Conservation (phyloP, 2,888 invertebrate species). For the Slavum lentiscoides region DNA sequence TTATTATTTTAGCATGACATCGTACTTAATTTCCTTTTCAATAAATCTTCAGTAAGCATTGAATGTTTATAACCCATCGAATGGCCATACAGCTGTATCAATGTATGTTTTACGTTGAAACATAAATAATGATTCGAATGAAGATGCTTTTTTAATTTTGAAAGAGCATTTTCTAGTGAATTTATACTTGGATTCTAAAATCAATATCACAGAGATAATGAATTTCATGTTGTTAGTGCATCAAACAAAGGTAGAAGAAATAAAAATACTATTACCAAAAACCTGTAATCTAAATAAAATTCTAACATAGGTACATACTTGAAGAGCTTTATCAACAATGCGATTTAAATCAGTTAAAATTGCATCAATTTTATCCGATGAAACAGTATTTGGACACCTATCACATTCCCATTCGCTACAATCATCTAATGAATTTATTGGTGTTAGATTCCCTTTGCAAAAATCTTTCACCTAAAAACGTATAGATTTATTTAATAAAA, state of each 20-base stretch:
- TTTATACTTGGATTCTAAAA: constrained; percentile 55
- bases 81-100: constrained; percentile 78
- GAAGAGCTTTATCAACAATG: constrained; percentile 69
- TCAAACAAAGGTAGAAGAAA: no score
- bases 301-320: constrained; percentile 52
- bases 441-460: constrained; percentile 67
- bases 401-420: constrained; percentile 78
- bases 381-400: constrained; percentile 70
- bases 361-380: constrained; percentile 69
- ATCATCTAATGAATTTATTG: constrained; percentile 71
- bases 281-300: not conserved
- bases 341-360: constrained; percentile 74
- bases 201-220: not conserved
- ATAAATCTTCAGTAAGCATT: constrained; percentile 65
- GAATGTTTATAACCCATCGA: constrained; percentile 66
- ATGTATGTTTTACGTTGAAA: constrained; percentile 78
- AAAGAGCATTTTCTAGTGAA: constrained; percentile 67
- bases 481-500: not conserved
- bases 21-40: constrained; percentile 68
- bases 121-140: constrained; percentile 85
- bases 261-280: no score
- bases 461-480: constrained; percentile 27
- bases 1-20: not conserved
- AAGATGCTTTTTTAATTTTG: constrained; percentile 73
- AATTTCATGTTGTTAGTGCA: not conserved